Evolutionary conservation across 2,888 invertebrate species (phyloP).

Genomic region (Xanthia togata): DNA sequence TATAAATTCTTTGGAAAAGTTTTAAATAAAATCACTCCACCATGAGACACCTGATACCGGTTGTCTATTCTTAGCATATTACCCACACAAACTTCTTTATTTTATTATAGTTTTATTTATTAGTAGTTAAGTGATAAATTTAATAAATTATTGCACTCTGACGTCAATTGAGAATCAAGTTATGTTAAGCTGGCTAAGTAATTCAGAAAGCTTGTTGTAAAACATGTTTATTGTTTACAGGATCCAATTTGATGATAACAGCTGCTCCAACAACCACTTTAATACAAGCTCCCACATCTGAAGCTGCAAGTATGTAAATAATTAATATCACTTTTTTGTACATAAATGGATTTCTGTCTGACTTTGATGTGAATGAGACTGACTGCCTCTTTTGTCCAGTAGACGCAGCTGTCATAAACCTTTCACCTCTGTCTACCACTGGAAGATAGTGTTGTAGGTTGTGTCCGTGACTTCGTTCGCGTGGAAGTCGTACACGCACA

Average conservation of each 20-base stretch:
- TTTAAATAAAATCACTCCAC: neutral
- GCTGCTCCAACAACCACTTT: slow-evolving; percentile 68
- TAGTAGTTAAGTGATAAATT: neutral
- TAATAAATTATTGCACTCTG: neutral
- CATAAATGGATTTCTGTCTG: neutral
- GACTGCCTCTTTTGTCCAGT: neutral
- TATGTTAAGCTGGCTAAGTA: slow-evolving; percentile 1
- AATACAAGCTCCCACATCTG: slow-evolving; percentile 64
- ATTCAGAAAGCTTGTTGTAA: slow-evolving; percentile 4
- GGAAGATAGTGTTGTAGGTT: too few species aligned
- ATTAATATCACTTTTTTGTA: neutral
- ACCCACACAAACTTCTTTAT: neutral
- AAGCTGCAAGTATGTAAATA: slow-evolving; percentile 69
- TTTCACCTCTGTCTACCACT: neutral
- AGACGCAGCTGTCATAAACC: neutral
- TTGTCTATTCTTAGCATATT: neutral
- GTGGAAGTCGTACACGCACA: too few species aligned
- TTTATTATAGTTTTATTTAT: too few species aligned
- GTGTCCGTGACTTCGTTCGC: too few species aligned
- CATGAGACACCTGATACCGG: neutral
- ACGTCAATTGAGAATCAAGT: neutral
- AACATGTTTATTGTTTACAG: slow-evolving; percentile 66
- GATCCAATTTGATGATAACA: slow-evolving; percentile 73
- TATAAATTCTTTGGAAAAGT: neutral
- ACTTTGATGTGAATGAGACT: neutral